Conservation (phyloP, 2,888 invertebrate species). For the Drosophila formosana region DNA sequence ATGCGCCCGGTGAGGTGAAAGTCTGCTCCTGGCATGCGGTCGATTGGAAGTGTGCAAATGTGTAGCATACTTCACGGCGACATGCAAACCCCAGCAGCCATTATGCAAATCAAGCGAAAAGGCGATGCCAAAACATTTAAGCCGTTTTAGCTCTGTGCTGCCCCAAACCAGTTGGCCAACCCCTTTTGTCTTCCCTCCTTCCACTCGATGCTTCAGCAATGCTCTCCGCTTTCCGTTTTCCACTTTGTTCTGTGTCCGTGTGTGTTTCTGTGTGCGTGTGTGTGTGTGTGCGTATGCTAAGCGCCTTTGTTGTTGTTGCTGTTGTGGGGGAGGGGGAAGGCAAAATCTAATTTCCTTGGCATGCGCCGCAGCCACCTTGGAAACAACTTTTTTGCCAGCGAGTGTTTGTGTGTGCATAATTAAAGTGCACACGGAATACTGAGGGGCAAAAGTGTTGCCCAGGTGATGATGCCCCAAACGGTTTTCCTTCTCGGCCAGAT, state of each 20-base stretch:
- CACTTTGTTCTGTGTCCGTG: constrained; percentile 11
- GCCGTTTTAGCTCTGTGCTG: constrained; percentile 54
- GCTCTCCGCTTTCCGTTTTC: constrained; percentile 6
- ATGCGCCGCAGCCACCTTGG: constrained; percentile 38
- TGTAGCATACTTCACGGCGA: constrained; percentile 50
- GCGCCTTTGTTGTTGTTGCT: constrained; percentile 13
- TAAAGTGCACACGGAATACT: constrained; percentile 44
- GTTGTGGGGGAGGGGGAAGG: not conserved
- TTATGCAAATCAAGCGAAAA: constrained; percentile 74
- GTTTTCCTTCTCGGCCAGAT: constrained; percentile 9
- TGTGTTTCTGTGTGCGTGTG: too few relatives aligned
- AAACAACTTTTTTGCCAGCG: constrained; percentile 38
- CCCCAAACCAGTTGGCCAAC: not conserved
- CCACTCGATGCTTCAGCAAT: too few relatives aligned
- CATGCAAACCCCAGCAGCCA: constrained; percentile 40
- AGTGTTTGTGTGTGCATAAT: constrained; percentile 62
- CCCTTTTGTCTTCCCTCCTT: not conserved
- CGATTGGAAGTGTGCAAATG: constrained; percentile 40
- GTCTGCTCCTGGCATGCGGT: constrained; percentile 19
- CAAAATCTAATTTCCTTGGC: constrained; percentile 74
- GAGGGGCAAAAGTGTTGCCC: constrained; percentile 11
- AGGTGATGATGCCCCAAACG: constrained; percentile 14
- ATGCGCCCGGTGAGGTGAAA: not conserved
- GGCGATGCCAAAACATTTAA: constrained; percentile 70
- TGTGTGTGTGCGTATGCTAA: not conserved